Evolutionary conservation across 2,113 vertebrate genomes (phyloP).

Genomic region (Anolis sagrei): DNA sequence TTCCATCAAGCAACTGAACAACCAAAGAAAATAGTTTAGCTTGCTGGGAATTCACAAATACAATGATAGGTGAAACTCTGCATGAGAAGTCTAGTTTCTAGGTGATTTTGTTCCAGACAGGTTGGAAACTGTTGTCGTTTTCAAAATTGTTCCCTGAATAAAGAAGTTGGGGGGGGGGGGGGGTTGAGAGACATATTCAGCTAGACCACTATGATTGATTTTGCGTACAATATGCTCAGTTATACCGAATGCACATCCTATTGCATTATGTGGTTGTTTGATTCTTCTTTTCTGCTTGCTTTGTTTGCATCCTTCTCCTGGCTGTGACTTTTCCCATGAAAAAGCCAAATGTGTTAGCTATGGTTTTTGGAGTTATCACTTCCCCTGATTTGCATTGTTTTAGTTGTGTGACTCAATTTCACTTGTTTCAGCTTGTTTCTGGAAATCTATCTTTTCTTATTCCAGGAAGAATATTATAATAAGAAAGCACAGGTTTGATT

Average conservation of each 20-base stretch:
- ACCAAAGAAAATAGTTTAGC: conserved; percentile 49
- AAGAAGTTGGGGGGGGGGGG: conserved; percentile 12
- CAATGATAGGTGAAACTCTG: conserved; percentile 59
- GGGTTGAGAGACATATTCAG: conserved; percentile 49
- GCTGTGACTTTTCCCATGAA: conserved; percentile 60
- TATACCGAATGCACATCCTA: conserved; percentile 62
- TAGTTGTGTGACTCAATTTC: conserved; percentile 34
- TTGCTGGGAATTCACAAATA: conserved; percentile 57
- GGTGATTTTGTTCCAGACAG: conserved; percentile 45
- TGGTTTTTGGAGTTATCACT: conserved; percentile 54
- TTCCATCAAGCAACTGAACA: conserved; percentile 60
- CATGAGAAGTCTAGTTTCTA: conserved; percentile 53
- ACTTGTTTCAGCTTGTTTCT: background rate
- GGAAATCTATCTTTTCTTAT: conserved; percentile 30
- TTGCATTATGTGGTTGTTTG: conserved; percentile 59
- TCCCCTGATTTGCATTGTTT: conserved; percentile 52
- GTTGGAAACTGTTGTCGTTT: conserved; percentile 53
- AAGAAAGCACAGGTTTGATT: conserved; percentile 28
- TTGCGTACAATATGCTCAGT: conserved; percentile 53
- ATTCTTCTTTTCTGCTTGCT: conserved; percentile 28
- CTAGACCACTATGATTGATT: conserved; percentile 47
- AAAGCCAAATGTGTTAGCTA: conserved; percentile 43
- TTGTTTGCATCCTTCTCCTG: conserved; percentile 45
- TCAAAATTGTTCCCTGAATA: conserved; percentile 59
- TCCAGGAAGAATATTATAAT: conserved; percentile 1